Evolutionary conservation across 1,140 invertebrate genomes (phyloP).

Genomic region (Dryas iulia): DNA sequence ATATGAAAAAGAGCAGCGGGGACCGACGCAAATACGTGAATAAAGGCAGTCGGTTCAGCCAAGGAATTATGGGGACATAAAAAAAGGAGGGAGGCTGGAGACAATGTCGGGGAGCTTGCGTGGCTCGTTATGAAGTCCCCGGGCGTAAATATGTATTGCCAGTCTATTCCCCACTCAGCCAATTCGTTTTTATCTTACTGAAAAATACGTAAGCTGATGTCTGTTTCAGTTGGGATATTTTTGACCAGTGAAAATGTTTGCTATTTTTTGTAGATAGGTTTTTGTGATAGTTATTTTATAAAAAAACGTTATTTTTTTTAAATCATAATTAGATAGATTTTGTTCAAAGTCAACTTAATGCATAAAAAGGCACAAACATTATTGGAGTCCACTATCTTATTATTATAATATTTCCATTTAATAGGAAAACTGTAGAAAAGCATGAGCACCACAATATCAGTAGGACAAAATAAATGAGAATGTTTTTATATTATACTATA

Average conservation of each 20-base stretch:
- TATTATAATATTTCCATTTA: too few species aligned
- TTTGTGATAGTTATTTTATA: too few species aligned
- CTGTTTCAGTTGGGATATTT: not conserved
- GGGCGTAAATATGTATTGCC: constrained; percentile 35
- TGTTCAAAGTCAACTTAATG: too few species aligned
- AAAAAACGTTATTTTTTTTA: too few species aligned
- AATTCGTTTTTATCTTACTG: constrained; percentile 9
- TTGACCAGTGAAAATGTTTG: not conserved
- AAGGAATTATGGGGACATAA: constrained; percentile 36
- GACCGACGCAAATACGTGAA: constrained; percentile 43
- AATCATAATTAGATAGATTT: too few species aligned
- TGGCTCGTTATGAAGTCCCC: constrained; percentile 36
- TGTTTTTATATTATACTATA: not conserved
- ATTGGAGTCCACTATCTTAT: too few species aligned
- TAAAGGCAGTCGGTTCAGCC: constrained; percentile 42
- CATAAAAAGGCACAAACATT: too few species aligned
- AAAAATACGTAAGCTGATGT: constrained; percentile 8
- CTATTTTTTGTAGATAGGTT: not conserved
- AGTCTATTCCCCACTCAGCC: constrained; percentile 15
- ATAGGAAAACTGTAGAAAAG: too few species aligned
- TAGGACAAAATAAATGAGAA: not conserved
- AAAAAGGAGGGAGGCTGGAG: constrained; percentile 26
- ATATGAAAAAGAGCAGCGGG: constrained; percentile 59
- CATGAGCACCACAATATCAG: too few species aligned
- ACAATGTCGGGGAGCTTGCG: constrained; percentile 28